Conservation (phyloP, 2,113 vertebrate species). For the Sphaerodactylus townsendi region DNA sequence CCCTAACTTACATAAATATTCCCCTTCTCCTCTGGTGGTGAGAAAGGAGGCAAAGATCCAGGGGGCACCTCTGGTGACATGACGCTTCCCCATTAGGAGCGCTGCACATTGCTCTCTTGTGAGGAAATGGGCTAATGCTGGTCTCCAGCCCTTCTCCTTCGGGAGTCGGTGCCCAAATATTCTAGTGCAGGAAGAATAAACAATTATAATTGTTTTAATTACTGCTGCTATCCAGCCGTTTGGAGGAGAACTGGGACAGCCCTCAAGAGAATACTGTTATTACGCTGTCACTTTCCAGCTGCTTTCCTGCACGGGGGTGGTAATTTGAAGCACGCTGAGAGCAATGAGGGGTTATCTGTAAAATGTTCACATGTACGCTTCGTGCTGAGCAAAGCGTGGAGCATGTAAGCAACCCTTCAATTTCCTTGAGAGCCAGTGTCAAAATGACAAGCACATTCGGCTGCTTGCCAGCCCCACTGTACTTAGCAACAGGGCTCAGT, state of each 20-base stretch:
- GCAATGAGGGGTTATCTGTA: conserved; percentile 8
- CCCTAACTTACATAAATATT: too few relatives aligned
- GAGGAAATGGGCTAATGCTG: neutral
- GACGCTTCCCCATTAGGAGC: neutral
- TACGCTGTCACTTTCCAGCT: conserved; percentile 73
- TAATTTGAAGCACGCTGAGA: conserved; percentile 69
- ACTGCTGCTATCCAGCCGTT: conserved; percentile 65
- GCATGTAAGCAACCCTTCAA: neutral
- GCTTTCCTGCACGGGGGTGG: conserved; percentile 57
- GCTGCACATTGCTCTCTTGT: neutral
- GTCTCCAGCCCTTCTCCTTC: conserved; percentile 27
- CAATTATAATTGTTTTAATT: conserved; percentile 76
- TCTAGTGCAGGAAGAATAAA: conserved; percentile 65
- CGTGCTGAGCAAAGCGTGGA: neutral
- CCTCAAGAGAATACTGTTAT: conserved; percentile 66
- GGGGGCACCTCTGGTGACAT: fast-evolving
- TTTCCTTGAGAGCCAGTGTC: neutral
- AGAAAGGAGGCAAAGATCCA: neutral
- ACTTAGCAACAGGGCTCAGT: neutral
- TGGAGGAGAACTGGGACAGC: conserved; percentile 57
- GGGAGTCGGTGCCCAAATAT: conserved; percentile 49
- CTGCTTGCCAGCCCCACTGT: neutral
- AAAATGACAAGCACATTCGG: neutral
- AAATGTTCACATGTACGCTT: neutral
- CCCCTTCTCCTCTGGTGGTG: neutral